Evolutionary conservation across 2,113 vertebrate genomes (phyloP).

Genomic region (Myanophis thanlyinensis): DNA sequence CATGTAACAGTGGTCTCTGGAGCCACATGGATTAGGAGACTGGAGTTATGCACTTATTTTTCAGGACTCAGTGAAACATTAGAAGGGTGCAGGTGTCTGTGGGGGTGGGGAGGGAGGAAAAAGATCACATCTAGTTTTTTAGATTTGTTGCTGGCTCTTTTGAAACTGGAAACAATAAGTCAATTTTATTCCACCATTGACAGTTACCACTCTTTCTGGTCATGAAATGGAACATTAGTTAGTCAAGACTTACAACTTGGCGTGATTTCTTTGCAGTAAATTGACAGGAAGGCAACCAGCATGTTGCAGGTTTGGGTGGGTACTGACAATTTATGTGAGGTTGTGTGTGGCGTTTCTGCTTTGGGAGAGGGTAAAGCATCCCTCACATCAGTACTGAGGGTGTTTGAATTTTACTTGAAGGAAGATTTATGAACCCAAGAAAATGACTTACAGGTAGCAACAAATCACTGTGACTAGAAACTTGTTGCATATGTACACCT

Average conservation of each 20-base stretch:
- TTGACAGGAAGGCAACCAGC: constrained; percentile 25
- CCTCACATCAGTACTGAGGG: constrained; percentile 68
- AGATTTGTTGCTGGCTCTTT: constrained; percentile 83
- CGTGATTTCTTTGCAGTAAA: constrained; percentile 64
- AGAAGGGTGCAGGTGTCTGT: constrained; percentile 97
- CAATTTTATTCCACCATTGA: constrained; percentile 87
- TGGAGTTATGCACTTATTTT: constrained; percentile 97
- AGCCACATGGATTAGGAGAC: constrained; percentile 99
- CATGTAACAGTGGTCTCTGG: constrained; percentile 96
- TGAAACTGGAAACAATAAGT: constrained; percentile 89
- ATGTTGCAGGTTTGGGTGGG: constrained; percentile 58
- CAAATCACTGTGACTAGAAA: constrained; percentile 90
- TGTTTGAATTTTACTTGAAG: constrained; percentile 70
- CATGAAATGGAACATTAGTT: constrained; percentile 79
- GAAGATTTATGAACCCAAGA: constrained; percentile 86
- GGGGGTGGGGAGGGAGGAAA: constrained; percentile 72
- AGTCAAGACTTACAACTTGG: constrained; percentile 72
- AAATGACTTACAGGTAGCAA: constrained; percentile 82
- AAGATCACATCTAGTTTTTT: constrained; percentile 77
- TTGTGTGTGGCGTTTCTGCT: neutral
- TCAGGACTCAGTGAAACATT: constrained; percentile 93
- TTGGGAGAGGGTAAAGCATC: constrained; percentile 62
- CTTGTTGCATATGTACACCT: constrained; percentile 77
- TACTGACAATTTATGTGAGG: constrained; percentile 39
- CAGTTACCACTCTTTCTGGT: constrained; percentile 78